Conservation (phyloP, 2,797 vertebrate species). For the Diglossa cyanea region DNA sequence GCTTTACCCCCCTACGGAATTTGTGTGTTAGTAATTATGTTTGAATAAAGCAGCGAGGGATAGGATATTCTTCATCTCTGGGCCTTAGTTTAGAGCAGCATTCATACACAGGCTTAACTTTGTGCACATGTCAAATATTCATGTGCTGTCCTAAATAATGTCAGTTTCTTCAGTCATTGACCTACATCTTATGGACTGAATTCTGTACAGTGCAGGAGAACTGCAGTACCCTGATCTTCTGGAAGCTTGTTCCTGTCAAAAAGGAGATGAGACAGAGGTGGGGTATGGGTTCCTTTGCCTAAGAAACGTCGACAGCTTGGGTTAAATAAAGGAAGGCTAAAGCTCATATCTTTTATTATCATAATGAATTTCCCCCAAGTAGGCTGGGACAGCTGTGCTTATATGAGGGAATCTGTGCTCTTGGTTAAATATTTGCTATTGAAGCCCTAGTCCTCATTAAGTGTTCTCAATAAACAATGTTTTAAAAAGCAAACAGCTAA, state of each 20-base stretch:
- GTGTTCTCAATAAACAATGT: constrained; percentile 51
- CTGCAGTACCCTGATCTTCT: not conserved
- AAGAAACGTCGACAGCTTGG: not conserved
- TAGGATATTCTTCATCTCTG: not conserved
- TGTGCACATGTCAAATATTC: not conserved
- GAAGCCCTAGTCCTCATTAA: constrained; percentile 33
- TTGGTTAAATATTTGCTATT: constrained; percentile 58
- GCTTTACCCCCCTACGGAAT: accelerated
- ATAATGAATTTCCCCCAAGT: not conserved
- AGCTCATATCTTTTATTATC: not conserved
- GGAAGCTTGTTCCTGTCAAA: not conserved
- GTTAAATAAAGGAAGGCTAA: not conserved
- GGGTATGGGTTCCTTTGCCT: not conserved
- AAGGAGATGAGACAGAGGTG: not conserved
- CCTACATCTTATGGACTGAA: not conserved
- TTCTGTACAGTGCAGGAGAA: not conserved
- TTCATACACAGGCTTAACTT: not conserved
- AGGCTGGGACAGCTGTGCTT: not conserved
- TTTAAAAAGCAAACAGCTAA: constrained; percentile 50
- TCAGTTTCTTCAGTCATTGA: not conserved
- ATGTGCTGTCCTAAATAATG: not conserved
- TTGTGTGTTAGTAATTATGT: not conserved
- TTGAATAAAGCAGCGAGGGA: not conserved
- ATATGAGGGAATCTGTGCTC: not conserved
- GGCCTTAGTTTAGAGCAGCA: not conserved